These are phyloP conservation scores for Oscheius onirici DNA, from an alignment of 2,888 invertebrate species.

Conservation along the genomic window DNA sequence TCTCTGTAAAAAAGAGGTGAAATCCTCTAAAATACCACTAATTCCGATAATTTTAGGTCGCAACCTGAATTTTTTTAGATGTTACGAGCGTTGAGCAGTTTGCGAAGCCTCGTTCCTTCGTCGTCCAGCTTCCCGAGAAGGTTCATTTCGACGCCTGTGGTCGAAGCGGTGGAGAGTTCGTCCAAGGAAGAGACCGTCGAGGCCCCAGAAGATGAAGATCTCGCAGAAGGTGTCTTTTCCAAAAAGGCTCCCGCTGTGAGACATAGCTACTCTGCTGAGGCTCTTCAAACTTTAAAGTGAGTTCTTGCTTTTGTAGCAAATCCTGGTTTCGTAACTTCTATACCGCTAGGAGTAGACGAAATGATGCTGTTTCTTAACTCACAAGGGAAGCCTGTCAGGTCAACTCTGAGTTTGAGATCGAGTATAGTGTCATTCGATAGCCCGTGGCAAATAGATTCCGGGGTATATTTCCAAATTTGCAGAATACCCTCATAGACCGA, in stretches of 20 bases:
- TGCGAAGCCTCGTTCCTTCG: conserved; percentile 12
- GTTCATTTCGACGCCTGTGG: conserved; percentile 2
- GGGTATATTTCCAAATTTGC: too few species aligned
- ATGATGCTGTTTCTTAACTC: too few species aligned
- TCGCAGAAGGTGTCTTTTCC: not conserved
- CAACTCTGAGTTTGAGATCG: too few species aligned
- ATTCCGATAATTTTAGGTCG: conserved; percentile 1
- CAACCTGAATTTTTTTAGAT: not conserved
- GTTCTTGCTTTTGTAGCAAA: not conserved
- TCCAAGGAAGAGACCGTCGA: not conserved
- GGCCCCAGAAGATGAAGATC: not conserved
- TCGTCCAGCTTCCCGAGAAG: conserved; percentile 4
- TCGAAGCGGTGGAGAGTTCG: not conserved
- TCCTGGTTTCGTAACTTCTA: too few species aligned
- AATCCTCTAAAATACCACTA: not conserved
- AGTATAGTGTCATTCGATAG: too few species aligned
- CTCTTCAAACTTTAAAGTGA: conserved; percentile 15
- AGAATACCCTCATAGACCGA: too few species aligned
- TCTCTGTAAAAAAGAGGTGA: not conserved
- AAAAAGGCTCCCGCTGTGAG: not conserved
- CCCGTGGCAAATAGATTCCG: too few species aligned
- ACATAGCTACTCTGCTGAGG: not conserved
- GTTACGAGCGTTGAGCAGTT: not conserved
- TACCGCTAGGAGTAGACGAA: too few species aligned
- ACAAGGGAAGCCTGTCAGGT: too few species aligned